Percentiles rank a stretch among this genome's conserved stretches.
These are phyloP conservation scores for Yponomeuta malinellus DNA, from an alignment of 2,888 invertebrate species.

Conservation along the genomic window DNA sequence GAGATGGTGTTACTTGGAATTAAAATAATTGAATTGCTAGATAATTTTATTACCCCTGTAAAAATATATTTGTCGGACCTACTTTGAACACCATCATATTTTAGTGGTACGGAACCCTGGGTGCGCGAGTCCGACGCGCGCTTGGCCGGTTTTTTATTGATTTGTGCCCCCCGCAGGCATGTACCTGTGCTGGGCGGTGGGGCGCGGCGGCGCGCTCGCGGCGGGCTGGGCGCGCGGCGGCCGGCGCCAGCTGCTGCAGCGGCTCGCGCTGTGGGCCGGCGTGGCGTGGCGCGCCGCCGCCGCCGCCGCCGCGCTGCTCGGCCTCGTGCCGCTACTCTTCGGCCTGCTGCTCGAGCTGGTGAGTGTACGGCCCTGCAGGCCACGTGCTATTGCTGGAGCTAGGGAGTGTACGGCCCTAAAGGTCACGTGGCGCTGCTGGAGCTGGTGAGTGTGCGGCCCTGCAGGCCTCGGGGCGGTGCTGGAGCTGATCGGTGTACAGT, in stretches of 20 bases:
- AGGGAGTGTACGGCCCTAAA: slow-evolving; percentile 85
- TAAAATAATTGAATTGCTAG: too few relatives aligned
- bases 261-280: slow-evolving; percentile 83
- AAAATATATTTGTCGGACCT: too few relatives aligned
- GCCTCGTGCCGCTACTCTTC: slow-evolving; percentile 93
- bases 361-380: slow-evolving; percentile 86
- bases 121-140: too few relatives aligned
- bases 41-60: too few relatives aligned
- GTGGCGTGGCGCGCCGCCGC: slow-evolving; percentile 85
- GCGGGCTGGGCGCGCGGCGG: slow-evolving; percentile 94
- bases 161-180: slow-evolving; percentile 75
- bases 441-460: slow-evolving; percentile 41
- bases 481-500: slow-evolving; percentile 73
- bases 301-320: slow-evolving; percentile 86
- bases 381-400: slow-evolving; percentile 76
- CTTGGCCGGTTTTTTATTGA: too few relatives aligned
- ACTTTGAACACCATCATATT: too few relatives aligned
- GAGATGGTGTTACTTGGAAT: too few relatives aligned
- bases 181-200: slow-evolving; percentile 95
- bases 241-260: slow-evolving; percentile 82
- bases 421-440: slow-evolving; percentile 77
- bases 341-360: slow-evolving; percentile 93
- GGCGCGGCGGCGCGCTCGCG: slow-evolving; percentile 87
- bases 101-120: too few relatives aligned
- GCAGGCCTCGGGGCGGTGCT: slow-evolving; percentile 59